Conservation (phyloP, 37 sponge, comb jelly and placozoan genomes). For the Haliclona indistincta region DNA sequence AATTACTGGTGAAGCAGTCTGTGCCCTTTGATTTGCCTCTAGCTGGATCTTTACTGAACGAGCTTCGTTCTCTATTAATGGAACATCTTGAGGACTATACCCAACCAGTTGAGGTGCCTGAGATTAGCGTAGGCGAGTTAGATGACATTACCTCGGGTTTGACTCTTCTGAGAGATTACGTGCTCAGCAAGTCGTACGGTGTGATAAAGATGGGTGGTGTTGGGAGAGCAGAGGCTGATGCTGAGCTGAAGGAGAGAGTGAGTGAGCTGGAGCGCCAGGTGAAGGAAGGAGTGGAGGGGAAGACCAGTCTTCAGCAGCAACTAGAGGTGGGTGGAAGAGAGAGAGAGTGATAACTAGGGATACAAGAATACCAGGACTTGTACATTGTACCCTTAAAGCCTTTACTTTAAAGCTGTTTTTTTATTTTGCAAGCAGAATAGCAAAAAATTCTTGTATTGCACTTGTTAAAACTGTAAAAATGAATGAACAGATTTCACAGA, state of each 20-base stretch:
- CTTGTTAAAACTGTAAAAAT: no score
- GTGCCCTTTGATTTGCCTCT: slow-evolving; percentile 53
- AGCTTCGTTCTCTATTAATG: slow-evolving; percentile 30
- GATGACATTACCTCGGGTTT: slow-evolving; percentile 68
- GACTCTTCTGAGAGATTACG: slow-evolving; percentile 39
- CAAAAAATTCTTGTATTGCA: no score
- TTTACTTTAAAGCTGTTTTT: no score
- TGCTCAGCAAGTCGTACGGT: slow-evolving; percentile 22
- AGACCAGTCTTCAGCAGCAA: no score
- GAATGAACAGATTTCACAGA: no score
- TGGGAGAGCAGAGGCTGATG: not conserved
- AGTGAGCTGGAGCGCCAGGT: slow-evolving; percentile 2
- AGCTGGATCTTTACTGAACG: slow-evolving; percentile 26
- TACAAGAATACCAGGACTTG: not conserved
- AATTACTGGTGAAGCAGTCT: slow-evolving; percentile 62
- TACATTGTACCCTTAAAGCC: no score
- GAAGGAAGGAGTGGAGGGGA: not conserved
- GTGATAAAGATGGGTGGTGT: not conserved
- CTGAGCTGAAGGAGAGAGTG: slow-evolving; percentile 36
- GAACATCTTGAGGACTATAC: not conserved
- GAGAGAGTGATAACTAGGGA: slow-evolving; percentile 6
- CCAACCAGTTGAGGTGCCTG: not conserved
- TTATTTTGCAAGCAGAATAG: no score
- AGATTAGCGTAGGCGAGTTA: slow-evolving; percentile 28
- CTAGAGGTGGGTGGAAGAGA: not conserved